Conservation (phyloP, 2,797 vertebrate species). For the Vespertilio murinus region DNA sequence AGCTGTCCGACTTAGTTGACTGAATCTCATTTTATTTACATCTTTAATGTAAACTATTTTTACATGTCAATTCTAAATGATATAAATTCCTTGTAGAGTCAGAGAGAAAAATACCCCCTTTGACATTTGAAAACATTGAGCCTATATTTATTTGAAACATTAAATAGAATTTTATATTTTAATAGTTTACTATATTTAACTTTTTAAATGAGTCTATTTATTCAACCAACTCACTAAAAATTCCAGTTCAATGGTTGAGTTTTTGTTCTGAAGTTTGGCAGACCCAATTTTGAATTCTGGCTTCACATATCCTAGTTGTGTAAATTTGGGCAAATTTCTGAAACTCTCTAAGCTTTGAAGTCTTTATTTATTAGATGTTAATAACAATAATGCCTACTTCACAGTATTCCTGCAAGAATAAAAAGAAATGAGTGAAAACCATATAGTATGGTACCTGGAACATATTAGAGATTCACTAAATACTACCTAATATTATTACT, state of each 20-base stretch:
- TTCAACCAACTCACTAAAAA: neutral
- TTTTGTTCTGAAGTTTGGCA: neutral
- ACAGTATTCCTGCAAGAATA: neutral
- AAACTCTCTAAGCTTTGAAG: constrained; percentile 5
- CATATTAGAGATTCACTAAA: neutral
- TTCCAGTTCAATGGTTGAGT: neutral
- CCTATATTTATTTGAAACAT: constrained; percentile 6
- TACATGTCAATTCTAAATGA: neutral
- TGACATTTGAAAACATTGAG: neutral
- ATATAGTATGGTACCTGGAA: neutral
- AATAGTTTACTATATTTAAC: constrained; percentile 7
- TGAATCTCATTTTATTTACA: constrained; percentile 47
- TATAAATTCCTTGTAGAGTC: neutral
- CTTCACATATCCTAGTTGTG: neutral
- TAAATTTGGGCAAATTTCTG: constrained; percentile 37
- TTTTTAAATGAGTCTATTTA: neutral
- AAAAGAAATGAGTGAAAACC: neutral
- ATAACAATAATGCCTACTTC: neutral
- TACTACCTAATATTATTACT: neutral
- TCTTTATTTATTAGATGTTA: constrained; percentile 12
- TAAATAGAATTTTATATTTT: constrained; percentile 14
- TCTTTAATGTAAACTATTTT: constrained; percentile 32
- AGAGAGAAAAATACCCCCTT: neutral
- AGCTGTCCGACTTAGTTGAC: neutral
- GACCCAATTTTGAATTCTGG: neutral